These are phyloP conservation scores for Hypotaenidia okinawae DNA, from an alignment of 2,797 vertebrate genomes.

Conservation along the genomic window DNA sequence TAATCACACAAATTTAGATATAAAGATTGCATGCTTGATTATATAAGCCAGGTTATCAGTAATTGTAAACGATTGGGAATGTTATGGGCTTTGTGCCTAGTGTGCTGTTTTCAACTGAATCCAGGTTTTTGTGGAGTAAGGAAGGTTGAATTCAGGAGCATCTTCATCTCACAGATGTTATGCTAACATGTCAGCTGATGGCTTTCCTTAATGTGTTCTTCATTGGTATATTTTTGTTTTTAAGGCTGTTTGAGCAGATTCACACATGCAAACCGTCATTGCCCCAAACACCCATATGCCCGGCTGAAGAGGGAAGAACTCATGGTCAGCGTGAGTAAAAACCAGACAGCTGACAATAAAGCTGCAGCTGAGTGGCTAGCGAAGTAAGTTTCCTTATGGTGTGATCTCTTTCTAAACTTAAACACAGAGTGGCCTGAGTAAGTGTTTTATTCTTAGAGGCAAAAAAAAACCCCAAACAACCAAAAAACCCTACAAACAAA, in stretches of 20 bases:
- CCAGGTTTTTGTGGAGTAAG: not conserved
- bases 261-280: conserved; percentile 94
- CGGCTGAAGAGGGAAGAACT: conserved; percentile 92
- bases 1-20: not conserved
- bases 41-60: not conserved
- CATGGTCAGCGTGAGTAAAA: conserved; percentile 80
- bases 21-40: not conserved
- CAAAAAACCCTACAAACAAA: not conserved
- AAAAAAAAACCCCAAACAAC: not conserved
- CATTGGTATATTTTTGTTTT: not conserved
- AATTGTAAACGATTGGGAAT: not conserved
- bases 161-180: not conserved
- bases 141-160: not conserved
- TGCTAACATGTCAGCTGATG: not conserved
- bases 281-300: conserved; percentile 92
- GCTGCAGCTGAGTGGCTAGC: conserved; percentile 93
- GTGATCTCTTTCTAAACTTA: not conserved
- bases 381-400: conserved; percentile 81
- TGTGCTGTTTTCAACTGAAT: not conserved
- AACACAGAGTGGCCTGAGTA: not conserved
- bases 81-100: not conserved
- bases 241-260: conserved; percentile 92
- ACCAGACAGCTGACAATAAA: conserved; percentile 89
- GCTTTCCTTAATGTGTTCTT: not conserved
- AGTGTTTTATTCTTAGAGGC: not conserved